These are phyloP conservation scores for Pasiphila rectangulata DNA, from an alignment of 2,888 invertebrate genomes.

Conservation along the genomic window DNA sequence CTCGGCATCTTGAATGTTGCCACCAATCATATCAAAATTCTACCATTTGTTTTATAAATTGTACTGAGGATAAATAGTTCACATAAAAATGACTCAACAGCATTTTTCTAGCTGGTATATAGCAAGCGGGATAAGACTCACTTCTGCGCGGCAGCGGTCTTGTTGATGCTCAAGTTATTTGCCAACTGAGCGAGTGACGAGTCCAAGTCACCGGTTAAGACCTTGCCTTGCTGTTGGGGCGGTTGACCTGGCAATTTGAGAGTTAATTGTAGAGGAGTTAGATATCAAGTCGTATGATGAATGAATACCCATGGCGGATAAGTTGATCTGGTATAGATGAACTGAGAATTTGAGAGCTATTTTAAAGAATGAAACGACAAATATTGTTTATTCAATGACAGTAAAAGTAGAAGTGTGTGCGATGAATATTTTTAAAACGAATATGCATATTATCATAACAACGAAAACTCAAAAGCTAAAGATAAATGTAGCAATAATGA, in stretches of 20 bases:
- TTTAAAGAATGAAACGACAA: too few relatives aligned
- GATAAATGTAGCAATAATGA: too few relatives aligned
- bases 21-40: background rate
- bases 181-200: slow-evolving; percentile 95
- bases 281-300: too few relatives aligned
- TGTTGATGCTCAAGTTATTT: slow-evolving; percentile 94
- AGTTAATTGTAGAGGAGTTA: slow-evolving; percentile 15
- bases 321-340: too few relatives aligned
- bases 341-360: too few relatives aligned
- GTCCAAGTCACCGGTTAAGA: slow-evolving; percentile 95
- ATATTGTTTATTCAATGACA: too few relatives aligned
- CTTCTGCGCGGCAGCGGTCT: slow-evolving; percentile 86
- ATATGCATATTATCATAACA: too few relatives aligned
- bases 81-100: slow-evolving; percentile 24
- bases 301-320: too few relatives aligned
- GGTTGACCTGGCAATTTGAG: slow-evolving; percentile 54
- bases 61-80: background rate
- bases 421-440: too few relatives aligned
- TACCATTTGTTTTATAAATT: background rate
- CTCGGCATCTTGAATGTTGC: slow-evolving; percentile 8
- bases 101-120: background rate
- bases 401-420: too few relatives aligned
- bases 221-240: slow-evolving; percentile 81
- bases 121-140: slow-evolving; percentile 63
- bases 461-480: too few relatives aligned